Percentiles rank a stretch among this genome's conserved stretches.
These are phyloP conservation scores for Zaprionus lineosus DNA, from an alignment of 2,888 invertebrate species.

Conservation along the genomic window DNA sequence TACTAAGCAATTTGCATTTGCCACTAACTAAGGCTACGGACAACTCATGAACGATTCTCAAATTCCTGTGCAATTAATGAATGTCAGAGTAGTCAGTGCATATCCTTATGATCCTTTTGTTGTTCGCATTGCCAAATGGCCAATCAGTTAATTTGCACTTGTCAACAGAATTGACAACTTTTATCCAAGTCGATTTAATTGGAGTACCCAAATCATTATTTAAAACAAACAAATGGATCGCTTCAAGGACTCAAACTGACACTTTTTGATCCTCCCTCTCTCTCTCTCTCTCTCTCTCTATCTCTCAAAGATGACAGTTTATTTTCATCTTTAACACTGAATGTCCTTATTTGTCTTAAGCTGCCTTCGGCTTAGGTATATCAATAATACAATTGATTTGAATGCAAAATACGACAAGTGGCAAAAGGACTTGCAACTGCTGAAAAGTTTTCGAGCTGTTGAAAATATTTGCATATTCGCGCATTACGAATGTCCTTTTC, in stretches of 20 bases:
- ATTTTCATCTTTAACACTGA: too few species aligned
- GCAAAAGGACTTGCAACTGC: conserved; percentile 54
- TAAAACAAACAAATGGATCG: too few species aligned
- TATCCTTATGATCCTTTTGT: conserved; percentile 66
- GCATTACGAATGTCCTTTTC: conserved; percentile 30
- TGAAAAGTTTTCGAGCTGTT: conserved; percentile 50
- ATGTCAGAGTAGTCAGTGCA: too few species aligned
- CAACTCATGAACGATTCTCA: neutral
- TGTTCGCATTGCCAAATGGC: conserved; percentile 69
- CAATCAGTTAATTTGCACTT: conserved; percentile 60
- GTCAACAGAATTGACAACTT: too few species aligned
- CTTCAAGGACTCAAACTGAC: too few species aligned
- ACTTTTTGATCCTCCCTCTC: too few species aligned
- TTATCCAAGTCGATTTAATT: too few species aligned
- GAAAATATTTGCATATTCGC: conserved; percentile 66
- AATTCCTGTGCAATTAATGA: conserved; percentile 62
- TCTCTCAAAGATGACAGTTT: too few species aligned
- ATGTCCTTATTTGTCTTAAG: too few species aligned
- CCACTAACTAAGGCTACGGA: conserved; percentile 56
- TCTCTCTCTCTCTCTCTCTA: too few species aligned
- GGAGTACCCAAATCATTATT: too few species aligned
- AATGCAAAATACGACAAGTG: conserved; percentile 50
- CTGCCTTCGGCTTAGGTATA: conserved; percentile 38
- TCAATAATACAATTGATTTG: conserved; percentile 73
- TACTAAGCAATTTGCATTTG: conserved; percentile 57